Percentiles rank a stretch among this genome's conserved stretches.
Evolutionary conservation across 35 echinoderm and acorn worm species (phyloP).

Genomic region (Ptychodera flava): DNA sequence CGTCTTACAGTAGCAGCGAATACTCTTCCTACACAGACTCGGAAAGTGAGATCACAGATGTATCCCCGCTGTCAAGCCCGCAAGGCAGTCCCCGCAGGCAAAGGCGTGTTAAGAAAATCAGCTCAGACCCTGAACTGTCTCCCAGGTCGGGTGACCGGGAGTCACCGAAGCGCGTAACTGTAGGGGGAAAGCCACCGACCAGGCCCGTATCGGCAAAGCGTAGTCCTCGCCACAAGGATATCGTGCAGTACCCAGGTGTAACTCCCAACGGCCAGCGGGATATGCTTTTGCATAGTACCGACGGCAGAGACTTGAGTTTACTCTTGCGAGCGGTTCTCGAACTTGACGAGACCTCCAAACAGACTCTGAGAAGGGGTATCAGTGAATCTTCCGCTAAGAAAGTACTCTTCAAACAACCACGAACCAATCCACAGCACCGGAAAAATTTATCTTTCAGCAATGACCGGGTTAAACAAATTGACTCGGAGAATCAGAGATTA

Average conservation of each 20-base stretch:
- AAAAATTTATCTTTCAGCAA: slow-evolving; percentile 99
- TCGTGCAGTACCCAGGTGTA: background rate
- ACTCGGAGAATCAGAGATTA: slow-evolving; percentile 82
- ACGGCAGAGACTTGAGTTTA: slow-evolving; percentile 79
- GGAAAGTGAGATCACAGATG: slow-evolving; percentile 66
- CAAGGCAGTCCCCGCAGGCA: background rate
- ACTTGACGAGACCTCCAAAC: slow-evolving; percentile 69
- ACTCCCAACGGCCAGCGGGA: background rate
- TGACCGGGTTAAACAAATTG: slow-evolving; percentile 81
- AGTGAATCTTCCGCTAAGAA: background rate
- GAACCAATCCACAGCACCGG: slow-evolving; percentile 60
- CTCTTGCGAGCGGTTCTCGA: slow-evolving; percentile 81
- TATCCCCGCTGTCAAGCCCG: slow-evolving; percentile 86
- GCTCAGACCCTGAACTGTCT: background rate
- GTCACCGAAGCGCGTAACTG: background rate
- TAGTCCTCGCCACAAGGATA: background rate
- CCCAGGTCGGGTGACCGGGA: background rate
- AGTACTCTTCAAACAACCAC: background rate
- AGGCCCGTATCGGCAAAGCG: background rate
- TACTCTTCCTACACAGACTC: background rate
- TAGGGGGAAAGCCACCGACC: background rate
- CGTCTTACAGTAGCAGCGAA: background rate
- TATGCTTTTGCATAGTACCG: slow-evolving; percentile 29
- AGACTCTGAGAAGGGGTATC: background rate
- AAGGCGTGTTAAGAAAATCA: background rate